Conservation (phyloP, 2,888 invertebrate species). For the Noctuana brunneofusca region DNA sequence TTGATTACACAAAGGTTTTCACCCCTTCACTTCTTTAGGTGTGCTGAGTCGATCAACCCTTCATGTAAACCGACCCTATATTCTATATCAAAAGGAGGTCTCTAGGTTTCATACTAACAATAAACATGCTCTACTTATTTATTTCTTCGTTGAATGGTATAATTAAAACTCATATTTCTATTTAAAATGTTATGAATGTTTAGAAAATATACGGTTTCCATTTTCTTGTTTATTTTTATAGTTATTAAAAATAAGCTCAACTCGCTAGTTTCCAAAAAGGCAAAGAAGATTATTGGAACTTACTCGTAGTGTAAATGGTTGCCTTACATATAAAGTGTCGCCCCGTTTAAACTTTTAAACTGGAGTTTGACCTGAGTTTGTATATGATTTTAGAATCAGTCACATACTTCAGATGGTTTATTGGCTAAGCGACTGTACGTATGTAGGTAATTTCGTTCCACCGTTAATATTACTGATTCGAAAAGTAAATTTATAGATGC, state of each 20-base stretch:
- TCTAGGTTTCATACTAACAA: constrained; percentile 5
- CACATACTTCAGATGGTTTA: not conserved
- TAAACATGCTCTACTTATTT: not conserved
- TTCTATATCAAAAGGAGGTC: constrained; percentile 13
- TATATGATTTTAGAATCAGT: not conserved
- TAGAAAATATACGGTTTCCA: too few relatives aligned
- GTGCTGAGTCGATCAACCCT: constrained; percentile 16
- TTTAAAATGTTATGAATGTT: not conserved
- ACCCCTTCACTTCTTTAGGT: constrained; percentile 22
- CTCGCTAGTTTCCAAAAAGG: too few relatives aligned
- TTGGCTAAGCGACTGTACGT: not conserved
- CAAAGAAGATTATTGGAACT: too few relatives aligned
- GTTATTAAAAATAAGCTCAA: too few relatives aligned
- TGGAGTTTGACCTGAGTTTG: too few relatives aligned
- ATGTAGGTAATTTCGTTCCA: not conserved
- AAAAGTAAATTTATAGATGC: constrained; percentile 12
- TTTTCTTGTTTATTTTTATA: too few relatives aligned
- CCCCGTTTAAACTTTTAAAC: too few relatives aligned
- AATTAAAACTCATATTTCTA: not conserved
- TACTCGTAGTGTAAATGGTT: too few relatives aligned
- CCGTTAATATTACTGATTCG: not conserved
- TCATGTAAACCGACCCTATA: constrained; percentile 7
- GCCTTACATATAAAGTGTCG: too few relatives aligned
- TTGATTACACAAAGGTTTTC: constrained; percentile 19
- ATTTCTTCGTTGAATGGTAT: not conserved